Evolutionary conservation across 2,113 vertebrate genomes (phyloP).

Genomic region (Sprattus sprattus): DNA sequence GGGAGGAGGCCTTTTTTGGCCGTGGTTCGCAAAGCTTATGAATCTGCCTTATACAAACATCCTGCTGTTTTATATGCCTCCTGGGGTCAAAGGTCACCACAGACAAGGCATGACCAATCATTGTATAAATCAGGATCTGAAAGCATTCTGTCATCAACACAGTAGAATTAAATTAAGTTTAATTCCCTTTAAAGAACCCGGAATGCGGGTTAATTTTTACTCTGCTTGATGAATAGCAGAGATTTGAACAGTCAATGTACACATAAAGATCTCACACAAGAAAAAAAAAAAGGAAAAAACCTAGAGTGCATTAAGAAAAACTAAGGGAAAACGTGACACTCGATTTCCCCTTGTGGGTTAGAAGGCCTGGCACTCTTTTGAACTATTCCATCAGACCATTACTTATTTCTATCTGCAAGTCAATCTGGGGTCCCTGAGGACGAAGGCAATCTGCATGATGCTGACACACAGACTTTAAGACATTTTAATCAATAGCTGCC

Average conservation of each 20-base stretch:
- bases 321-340: slow-evolving; percentile 31
- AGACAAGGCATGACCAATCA: slow-evolving; percentile 58
- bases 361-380: slow-evolving; percentile 28
- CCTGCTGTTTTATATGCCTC: slow-evolving; percentile 68
- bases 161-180: slow-evolving; percentile 54
- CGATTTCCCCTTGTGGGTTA: slow-evolving; percentile 20
- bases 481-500: slow-evolving; percentile 53
- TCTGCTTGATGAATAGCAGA: slow-evolving; percentile 52
- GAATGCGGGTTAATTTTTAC: slow-evolving; percentile 31
- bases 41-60: slow-evolving; percentile 66
- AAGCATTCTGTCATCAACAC: slow-evolving; percentile 50
- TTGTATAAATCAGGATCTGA: slow-evolving; percentile 61
- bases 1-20: background rate
- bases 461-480: slow-evolving; percentile 40
- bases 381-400: slow-evolving; percentile 32
- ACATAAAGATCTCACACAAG: slow-evolving; percentile 22
- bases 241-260: slow-evolving; percentile 37
- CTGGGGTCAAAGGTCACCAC: slow-evolving; percentile 58
- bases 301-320: background rate
- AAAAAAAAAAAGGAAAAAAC: background rate
- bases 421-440: slow-evolving; percentile 36
- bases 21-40: slow-evolving; percentile 49
- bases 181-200: slow-evolving; percentile 42
- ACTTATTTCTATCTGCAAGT: slow-evolving; percentile 48
- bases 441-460: slow-evolving; percentile 44